Conservation (phyloP, 2,113 vertebrate species). For the Leptobrachium ailaonicum region DNA sequence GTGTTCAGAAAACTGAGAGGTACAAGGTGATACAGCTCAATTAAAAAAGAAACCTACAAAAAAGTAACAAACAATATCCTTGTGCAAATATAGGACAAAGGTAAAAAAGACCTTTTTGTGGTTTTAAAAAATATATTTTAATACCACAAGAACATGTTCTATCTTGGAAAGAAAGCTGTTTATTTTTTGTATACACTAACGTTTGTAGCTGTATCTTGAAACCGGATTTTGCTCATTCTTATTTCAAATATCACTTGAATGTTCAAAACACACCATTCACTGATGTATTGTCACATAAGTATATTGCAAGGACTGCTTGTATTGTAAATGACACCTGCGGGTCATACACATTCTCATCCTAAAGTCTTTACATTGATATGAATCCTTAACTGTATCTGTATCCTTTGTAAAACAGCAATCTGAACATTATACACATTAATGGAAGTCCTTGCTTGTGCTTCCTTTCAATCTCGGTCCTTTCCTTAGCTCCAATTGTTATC, state of each 20-base stretch:
- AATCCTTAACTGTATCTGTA: slow-evolving; percentile 20
- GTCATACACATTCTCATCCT: slow-evolving; percentile 30
- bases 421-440: slow-evolving; percentile 22
- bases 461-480: slow-evolving; percentile 25
- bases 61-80: no score
- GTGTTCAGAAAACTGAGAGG: no score
- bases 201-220: neutral
- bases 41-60: no score
- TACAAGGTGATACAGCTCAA: no score
- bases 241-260: slow-evolving; percentile 39
- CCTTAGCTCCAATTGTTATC: neutral
- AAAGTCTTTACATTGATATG: slow-evolving; percentile 37
- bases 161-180: neutral
- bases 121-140: no score
- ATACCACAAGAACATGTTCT: neutral
- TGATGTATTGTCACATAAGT: slow-evolving; percentile 45
- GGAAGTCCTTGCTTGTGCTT: slow-evolving; percentile 29
- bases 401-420: slow-evolving; percentile 36
- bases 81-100: no score
- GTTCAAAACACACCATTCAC: slow-evolving; percentile 20
- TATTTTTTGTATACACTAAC: neutral
- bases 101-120: no score
- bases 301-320: slow-evolving; percentile 29
- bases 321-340: slow-evolving; percentile 47
- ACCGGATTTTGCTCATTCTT: slow-evolving; percentile 23